Evolutionary conservation across 2,888 invertebrate species (phyloP).

Genomic region (Ichneumoninae sp.): DNA sequence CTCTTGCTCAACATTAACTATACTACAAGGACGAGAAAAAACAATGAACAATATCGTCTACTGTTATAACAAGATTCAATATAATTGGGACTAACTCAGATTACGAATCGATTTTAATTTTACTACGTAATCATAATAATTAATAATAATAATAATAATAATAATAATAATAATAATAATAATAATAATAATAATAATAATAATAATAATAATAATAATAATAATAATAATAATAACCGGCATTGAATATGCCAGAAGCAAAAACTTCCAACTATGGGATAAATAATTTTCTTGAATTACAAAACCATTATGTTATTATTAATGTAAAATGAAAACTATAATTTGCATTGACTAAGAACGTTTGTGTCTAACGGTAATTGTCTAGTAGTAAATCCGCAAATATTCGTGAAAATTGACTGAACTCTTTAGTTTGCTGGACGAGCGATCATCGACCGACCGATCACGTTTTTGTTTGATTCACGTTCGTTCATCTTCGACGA

Average conservation of each 20-base stretch:
- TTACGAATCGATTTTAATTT: conserved; percentile 44
- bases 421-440: conserved; percentile 56
- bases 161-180: too few relatives aligned
- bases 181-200: background rate
- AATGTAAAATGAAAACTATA: conserved; percentile 3
- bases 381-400: conserved; percentile 66
- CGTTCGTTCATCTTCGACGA: background rate
- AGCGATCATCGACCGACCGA: conserved; percentile 53
- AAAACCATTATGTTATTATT: background rate
- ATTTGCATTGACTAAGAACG: conserved; percentile 66
- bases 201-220: conserved; percentile 25
- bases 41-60: conserved; percentile 63
- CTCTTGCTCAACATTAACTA: conserved; percentile 49
- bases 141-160: conserved; percentile 18
- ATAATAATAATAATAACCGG: conserved; percentile 14
- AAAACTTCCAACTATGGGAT: conserved; percentile 46
- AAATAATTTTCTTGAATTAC: conserved; percentile 28
- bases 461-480: conserved; percentile 42
- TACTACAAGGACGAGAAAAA: conserved; percentile 54
- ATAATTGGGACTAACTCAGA: conserved; percentile 59
- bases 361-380: conserved; percentile 64
- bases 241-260: conserved; percentile 55
- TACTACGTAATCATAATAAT: conserved; percentile 44
- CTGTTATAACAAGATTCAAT: conserved; percentile 58
- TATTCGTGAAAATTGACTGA: conserved; percentile 65